Conservation (phyloP, 2,113 vertebrate genomes). For the Lichenostomus cassidix region DNA sequence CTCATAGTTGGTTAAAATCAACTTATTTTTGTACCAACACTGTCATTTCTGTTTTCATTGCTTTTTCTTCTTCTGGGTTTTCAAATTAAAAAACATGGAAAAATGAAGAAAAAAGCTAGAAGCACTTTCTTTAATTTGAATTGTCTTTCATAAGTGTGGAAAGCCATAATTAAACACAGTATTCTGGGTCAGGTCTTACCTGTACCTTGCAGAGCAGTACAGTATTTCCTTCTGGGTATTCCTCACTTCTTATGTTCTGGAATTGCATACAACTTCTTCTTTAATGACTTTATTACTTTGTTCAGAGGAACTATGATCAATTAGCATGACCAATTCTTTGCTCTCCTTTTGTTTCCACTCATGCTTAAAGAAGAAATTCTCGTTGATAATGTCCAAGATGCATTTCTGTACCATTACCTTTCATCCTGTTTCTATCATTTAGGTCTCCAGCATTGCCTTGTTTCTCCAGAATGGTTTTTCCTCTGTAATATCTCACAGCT, state of each 20-base stretch:
- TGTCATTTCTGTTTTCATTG: background rate
- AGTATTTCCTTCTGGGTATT: background rate
- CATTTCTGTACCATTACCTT: background rate
- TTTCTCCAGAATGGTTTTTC: background rate
- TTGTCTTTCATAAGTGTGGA: background rate
- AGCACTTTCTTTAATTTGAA: background rate
- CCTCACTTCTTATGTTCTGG: background rate
- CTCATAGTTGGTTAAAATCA: background rate
- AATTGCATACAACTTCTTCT: background rate
- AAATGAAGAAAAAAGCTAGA: background rate
- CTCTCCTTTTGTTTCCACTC: background rate
- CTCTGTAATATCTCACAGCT: background rate
- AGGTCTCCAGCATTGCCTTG: background rate
- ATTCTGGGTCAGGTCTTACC: background rate
- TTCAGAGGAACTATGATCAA: background rate
- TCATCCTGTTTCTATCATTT: background rate
- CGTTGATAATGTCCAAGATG: background rate
- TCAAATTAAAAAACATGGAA: background rate
- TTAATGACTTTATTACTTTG: background rate
- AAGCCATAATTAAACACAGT: background rate
- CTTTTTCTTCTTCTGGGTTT: background rate
- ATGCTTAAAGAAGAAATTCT: background rate
- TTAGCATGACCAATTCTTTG: background rate
- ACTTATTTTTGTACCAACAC: background rate
- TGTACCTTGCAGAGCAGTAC: background rate